Evolutionary conservation across 2,888 invertebrate species (phyloP).

Genomic region (Polia nebulosa): DNA sequence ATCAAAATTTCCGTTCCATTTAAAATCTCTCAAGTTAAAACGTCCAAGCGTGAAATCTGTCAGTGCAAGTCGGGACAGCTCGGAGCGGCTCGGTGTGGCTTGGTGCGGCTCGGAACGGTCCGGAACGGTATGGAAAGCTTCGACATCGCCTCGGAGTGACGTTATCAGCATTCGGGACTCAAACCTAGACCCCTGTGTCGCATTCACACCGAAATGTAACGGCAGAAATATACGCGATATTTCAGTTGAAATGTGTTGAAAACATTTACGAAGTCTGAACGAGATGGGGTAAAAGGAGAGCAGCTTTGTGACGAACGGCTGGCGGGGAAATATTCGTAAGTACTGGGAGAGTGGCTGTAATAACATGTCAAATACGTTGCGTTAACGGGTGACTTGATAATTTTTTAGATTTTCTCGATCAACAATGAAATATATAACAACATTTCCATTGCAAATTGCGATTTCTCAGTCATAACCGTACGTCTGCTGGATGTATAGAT

Average conservation of each 20-base stretch:
- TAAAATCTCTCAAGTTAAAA: slow-evolving; percentile 59
- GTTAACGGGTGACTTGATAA: slow-evolving; percentile 16
- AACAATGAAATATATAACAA: slow-evolving; percentile 24
- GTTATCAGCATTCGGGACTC: slow-evolving; percentile 63
- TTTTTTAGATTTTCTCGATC: slow-evolving; percentile 10
- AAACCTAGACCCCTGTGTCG: slow-evolving; percentile 45
- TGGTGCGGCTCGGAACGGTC: background rate
- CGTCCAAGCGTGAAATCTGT: slow-evolving; percentile 62
- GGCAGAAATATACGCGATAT: slow-evolving; percentile 50
- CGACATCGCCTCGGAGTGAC: slow-evolving; percentile 48
- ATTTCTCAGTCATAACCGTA: slow-evolving; percentile 20
- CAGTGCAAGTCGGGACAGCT: slow-evolving; percentile 14
- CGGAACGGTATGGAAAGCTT: slow-evolving; percentile 19
- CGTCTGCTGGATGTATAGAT: slow-evolving; percentile 11
- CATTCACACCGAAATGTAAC: slow-evolving; percentile 41
- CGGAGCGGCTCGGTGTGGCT: background rate
- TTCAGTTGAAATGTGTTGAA: slow-evolving; percentile 44
- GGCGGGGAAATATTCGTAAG: background rate
- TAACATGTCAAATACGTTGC: slow-evolving; percentile 15
- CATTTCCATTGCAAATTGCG: slow-evolving; percentile 33
- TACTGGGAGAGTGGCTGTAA: background rate
- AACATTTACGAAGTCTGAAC: slow-evolving; percentile 27
- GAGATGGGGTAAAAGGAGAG: slow-evolving; percentile 25
- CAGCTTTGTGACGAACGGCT: slow-evolving; percentile 16
- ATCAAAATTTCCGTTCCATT: slow-evolving; percentile 53